These are phyloP conservation scores for Sebastolobus alascanus DNA, from an alignment of 2,797 vertebrate species.

Conservation along the genomic window DNA sequence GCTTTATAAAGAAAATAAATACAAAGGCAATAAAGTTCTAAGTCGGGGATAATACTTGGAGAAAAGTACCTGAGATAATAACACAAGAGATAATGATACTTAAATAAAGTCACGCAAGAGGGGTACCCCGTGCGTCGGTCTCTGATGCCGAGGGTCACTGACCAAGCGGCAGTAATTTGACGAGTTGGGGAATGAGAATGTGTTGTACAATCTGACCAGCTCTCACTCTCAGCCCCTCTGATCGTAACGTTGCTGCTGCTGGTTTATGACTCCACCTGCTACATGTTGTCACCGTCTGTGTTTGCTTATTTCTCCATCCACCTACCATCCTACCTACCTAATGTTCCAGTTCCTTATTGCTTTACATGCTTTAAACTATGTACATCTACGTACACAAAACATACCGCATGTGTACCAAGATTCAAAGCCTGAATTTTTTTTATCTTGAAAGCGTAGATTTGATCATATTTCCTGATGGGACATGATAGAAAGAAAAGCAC, in stretches of 20 bases:
- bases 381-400: slow-evolving; percentile 1
- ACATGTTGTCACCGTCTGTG: not conserved
- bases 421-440: not conserved
- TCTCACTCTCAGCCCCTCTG: not conserved
- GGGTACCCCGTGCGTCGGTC: fast-evolving
- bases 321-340: not conserved
- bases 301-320: slow-evolving; percentile 11
- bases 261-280: not conserved
- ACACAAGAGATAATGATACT: not conserved
- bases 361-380: not conserved
- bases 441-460: not conserved
- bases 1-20: slow-evolving; percentile 7
- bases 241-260: not conserved
- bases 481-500: not conserved
- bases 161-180: too few relatives aligned
- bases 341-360: not conserved
- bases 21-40: not conserved
- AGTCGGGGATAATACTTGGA: not conserved
- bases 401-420: not conserved
- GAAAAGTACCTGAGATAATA: not conserved
- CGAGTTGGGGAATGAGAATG: too few relatives aligned
- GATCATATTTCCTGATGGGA: not conserved
- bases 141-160: too few relatives aligned
- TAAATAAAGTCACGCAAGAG: not conserved
- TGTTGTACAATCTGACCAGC: too few relatives aligned